Evolutionary conservation across 2,797 vertebrate genomes (phyloP).

Genomic region (Pygocentrus nattereri): DNA sequence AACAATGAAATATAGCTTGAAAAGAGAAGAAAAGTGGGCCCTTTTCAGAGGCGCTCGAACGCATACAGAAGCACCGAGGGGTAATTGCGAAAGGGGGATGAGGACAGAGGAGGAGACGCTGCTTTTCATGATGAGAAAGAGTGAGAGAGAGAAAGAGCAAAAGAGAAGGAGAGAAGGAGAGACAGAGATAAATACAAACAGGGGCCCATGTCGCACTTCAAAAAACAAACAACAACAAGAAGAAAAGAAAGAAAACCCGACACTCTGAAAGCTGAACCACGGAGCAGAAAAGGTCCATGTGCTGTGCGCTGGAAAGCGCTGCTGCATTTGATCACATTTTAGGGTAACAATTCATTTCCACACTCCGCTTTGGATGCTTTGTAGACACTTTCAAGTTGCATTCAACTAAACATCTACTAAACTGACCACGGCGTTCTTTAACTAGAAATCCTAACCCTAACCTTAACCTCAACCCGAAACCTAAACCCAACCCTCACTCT

Average conservation of each 20-base stretch:
- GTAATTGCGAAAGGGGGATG: slow-evolving; percentile 67
- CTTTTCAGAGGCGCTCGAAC: slow-evolving; percentile 61
- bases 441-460: too few relatives aligned
- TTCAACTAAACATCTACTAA: too few relatives aligned
- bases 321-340: neutral
- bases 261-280: slow-evolving; percentile 22
- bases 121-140: slow-evolving; percentile 63
- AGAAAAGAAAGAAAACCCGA: neutral
- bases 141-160: slow-evolving; percentile 52
- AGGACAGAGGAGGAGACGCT: slow-evolving; percentile 60
- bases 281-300: neutral
- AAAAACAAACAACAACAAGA: slow-evolving; percentile 32
- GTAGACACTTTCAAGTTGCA: too few relatives aligned
- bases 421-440: too few relatives aligned
- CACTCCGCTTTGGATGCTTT: too few relatives aligned
- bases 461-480: too few relatives aligned
- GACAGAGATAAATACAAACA: slow-evolving; percentile 68
- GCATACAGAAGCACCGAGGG: slow-evolving; percentile 57
- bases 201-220: slow-evolving; percentile 48
- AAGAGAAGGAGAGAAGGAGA: slow-evolving; percentile 51
- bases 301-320: neutral
- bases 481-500: too few relatives aligned
- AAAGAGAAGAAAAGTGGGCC: slow-evolving; percentile 65
- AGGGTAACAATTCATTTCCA: too few relatives aligned
- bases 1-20: slow-evolving; percentile 71